phyloP scores from a whole-genome alignment of 2,797 vertebrate species.

The Coluber constrictor region DNA sequence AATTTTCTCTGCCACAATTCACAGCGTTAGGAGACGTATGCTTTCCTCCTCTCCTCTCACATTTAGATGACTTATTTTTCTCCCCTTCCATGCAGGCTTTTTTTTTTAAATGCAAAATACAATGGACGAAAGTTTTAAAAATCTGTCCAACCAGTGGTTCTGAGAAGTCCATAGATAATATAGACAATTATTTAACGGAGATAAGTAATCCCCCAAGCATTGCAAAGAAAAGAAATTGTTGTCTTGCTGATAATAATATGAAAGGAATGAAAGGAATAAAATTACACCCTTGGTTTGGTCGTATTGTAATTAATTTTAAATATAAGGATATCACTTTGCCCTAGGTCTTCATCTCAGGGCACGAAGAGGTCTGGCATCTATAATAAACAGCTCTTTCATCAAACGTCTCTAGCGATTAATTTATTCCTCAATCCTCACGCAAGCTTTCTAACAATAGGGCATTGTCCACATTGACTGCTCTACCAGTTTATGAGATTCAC shows the following conservation, averaged over 20 bases:
- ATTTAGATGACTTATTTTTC: conserved; percentile 25
- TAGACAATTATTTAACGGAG: conserved; percentile 65
- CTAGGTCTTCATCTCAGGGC: not conserved
- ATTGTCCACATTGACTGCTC: not conserved
- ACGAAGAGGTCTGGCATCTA: not conserved
- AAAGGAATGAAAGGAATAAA: conserved; percentile 21
- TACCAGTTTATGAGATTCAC: not conserved
- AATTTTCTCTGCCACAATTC: conserved; percentile 32
- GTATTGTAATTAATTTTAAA: conserved; percentile 44
- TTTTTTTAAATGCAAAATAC: conserved; percentile 47
- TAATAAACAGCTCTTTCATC: not conserved
- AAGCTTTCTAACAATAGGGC: not conserved
- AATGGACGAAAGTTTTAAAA: conserved; percentile 60
- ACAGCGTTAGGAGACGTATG: not conserved
- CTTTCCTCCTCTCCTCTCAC: not conserved
- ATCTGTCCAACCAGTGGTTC: conserved; percentile 61
- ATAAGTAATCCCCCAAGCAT: conserved; percentile 49
- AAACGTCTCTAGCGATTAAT: not conserved
- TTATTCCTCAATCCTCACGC: not conserved
- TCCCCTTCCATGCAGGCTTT: not conserved
- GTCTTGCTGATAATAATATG: not conserved
- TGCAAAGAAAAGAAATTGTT: conserved; percentile 2
- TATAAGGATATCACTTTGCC: not conserved
- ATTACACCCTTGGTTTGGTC: conserved; percentile 45
- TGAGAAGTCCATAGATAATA: conserved; percentile 64